These are phyloP conservation scores for Drosophila maculinotata DNA, from an alignment of 2,888 invertebrate genomes.

Conservation along the genomic window DNA sequence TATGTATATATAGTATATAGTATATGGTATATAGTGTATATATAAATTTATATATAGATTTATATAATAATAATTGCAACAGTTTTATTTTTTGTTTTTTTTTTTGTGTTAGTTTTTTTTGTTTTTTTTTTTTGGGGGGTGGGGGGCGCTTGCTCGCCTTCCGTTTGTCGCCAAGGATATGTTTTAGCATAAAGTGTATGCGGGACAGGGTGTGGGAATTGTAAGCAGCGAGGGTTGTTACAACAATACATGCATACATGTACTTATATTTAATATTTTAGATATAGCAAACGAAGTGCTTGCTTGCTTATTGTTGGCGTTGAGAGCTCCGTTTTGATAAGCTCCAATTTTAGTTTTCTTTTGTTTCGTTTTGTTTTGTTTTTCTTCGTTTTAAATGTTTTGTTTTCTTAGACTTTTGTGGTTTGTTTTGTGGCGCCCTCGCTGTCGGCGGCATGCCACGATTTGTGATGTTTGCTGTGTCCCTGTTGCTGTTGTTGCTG, in stretches of 20 bases:
- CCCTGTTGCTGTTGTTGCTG: conserved; percentile 34
- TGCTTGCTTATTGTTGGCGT: too few relatives aligned
- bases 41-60: conserved; percentile 33
- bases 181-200: conserved; percentile 43
- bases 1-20: conserved; percentile 30
- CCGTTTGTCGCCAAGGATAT: conserved; percentile 58
- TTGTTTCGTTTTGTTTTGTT: too few relatives aligned
- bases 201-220: conserved; percentile 1
- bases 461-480: conserved; percentile 68
- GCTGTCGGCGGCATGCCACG: conserved; percentile 52
- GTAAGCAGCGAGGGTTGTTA: conserved; percentile 10
- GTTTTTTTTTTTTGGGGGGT: conserved; percentile 12
- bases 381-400: too few relatives aligned
- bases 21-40: conserved; percentile 35
- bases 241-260: background rate
- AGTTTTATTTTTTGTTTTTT: conserved; percentile 38
- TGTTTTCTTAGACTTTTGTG: conserved; percentile 57
- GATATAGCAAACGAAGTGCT: too few relatives aligned
- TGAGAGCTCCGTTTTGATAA: too few relatives aligned
- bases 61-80: conserved; percentile 75
- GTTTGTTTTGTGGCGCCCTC: conserved; percentile 49
- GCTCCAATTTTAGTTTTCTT: too few relatives aligned
- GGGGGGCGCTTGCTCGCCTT: conserved; percentile 15
- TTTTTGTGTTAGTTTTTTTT: conserved; percentile 8
- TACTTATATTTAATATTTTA: conserved; percentile 5